These are phyloP conservation scores for Periplaneta americana DNA, from an alignment of 1,140 invertebrate genomes.

Conservation along the genomic window DNA sequence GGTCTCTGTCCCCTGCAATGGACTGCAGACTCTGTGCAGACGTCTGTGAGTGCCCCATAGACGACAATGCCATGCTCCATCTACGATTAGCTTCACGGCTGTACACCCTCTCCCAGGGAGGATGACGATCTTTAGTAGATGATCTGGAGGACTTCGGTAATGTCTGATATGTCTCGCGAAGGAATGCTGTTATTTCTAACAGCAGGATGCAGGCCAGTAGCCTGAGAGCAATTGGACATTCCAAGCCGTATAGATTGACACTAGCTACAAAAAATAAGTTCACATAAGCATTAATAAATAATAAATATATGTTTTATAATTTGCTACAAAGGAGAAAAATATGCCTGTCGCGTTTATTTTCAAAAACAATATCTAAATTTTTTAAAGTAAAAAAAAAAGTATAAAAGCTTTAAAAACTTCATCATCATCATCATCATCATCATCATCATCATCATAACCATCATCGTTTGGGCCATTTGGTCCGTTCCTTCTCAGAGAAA, in stretches of 20 bases:
- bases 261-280: conserved; percentile 69
- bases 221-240: conserved; percentile 87
- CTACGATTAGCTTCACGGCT: conserved; percentile 72
- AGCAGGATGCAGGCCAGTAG: conserved; percentile 89
- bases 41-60: conserved; percentile 87
- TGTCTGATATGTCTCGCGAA: conserved; percentile 90
- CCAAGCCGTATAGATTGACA: conserved; percentile 75
- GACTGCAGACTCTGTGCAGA: conserved; percentile 88
- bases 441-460: no score
- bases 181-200: conserved; percentile 93
- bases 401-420: no score
- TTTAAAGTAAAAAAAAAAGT: no score
- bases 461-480: no score
- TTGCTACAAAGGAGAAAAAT: no score
- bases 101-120: conserved; percentile 72
- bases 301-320: no score
- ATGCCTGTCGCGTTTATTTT: no score
- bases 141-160: conserved; percentile 49
- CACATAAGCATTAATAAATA: no score
- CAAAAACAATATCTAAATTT: no score
- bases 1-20: conserved; percentile 71
- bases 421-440: no score
- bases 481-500: no score
- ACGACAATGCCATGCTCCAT: conserved; percentile 87
- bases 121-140: conserved; percentile 62